phyloP scores from a whole-genome alignment of 35 echinoderm and acorn worm genomes.

The Chiridota heheva region DNA sequence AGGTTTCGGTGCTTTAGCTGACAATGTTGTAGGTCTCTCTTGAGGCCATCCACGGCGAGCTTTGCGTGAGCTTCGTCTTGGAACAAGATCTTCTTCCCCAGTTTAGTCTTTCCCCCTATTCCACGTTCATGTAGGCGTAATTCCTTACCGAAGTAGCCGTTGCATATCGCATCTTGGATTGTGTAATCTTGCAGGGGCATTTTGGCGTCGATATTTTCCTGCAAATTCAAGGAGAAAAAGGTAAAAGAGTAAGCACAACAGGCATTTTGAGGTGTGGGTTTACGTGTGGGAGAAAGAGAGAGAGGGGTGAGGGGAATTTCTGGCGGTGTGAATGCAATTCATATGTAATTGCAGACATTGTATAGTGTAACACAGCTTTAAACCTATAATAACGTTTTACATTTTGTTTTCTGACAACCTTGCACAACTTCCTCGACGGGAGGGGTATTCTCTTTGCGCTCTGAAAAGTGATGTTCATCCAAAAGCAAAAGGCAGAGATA shows the following conservation, averaged over 20 bases:
- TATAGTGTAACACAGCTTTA: too few relatives aligned
- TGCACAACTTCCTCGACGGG: too few relatives aligned
- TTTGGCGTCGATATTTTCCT: not conserved
- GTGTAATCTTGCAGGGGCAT: slow-evolving; percentile 47
- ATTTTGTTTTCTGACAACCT: too few relatives aligned
- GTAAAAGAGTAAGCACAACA: not conserved
- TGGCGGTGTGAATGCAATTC: too few relatives aligned
- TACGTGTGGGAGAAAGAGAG: too few relatives aligned
- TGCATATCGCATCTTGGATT: slow-evolving; percentile 56
- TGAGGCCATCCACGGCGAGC: slow-evolving; percentile 40
- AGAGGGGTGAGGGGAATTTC: too few relatives aligned
- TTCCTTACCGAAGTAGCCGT: slow-evolving; percentile 84
- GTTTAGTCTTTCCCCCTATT: slow-evolving; percentile 51
- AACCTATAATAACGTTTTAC: too few relatives aligned
- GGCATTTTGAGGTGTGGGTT: too few relatives aligned
- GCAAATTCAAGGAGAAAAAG: not conserved
- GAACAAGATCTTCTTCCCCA: slow-evolving; percentile 58
- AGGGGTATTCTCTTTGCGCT: too few relatives aligned
- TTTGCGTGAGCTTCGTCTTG: slow-evolving; percentile 42
- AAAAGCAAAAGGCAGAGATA: too few relatives aligned
- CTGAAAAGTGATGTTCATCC: too few relatives aligned
- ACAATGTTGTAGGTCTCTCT: slow-evolving; percentile 35
- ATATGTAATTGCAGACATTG: too few relatives aligned
- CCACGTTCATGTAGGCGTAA: slow-evolving; percentile 51
- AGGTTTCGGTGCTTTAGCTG: slow-evolving; percentile 76